Evolutionary conservation across 2,888 invertebrate genomes (phyloP), one percentile per base, ranked within the genome.

Genomic region (Quadriops clusia): DNA sequence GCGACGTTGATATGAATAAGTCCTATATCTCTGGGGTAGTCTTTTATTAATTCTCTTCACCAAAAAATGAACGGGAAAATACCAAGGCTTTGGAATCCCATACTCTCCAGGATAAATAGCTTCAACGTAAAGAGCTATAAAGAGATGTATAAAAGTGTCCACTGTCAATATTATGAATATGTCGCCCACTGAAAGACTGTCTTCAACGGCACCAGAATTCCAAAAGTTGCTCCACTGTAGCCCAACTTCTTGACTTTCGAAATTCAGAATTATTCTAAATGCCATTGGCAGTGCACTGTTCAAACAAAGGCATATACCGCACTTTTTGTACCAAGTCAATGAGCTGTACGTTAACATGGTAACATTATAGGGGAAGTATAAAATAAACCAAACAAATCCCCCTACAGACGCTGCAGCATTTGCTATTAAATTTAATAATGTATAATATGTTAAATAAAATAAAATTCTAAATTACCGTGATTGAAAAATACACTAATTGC

Each of bases 271-370:
- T 5, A 85, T 58, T 50, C 78, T 76, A 35, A 83, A 75, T 2
- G 83, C 86, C 45, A 74, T 77, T 0, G 79, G 72, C 80, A 90
- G 80, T 3, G 79, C 87, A 1, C 81, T 73, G 53, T 89, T 89
- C 10, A 77, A 72, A 30, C 78, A 63, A 5, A 87, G 54, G 46
- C 80, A 76, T 15, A 74, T 65, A 3, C 67, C 33, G 1, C 79
- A 48, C 54, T 86, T 86, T 2, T 67, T 56, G 0, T 54, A 50
- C 21, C 74, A 47, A 0, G 68, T 63, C 37, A 84, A 58, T 13
- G 67, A 64, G 40, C 74, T 71, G 47, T 85, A 85, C n/a, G n/a
- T 39, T 71, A 66, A 20, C 51, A 44, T 31, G 71, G 61, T 33
- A 82, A 58, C 46, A 85, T 68, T 31, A 74, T 76, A 83, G 1